Conservation (phyloP, 2,888 invertebrate species). For the Geotrupes spiniger region DNA sequence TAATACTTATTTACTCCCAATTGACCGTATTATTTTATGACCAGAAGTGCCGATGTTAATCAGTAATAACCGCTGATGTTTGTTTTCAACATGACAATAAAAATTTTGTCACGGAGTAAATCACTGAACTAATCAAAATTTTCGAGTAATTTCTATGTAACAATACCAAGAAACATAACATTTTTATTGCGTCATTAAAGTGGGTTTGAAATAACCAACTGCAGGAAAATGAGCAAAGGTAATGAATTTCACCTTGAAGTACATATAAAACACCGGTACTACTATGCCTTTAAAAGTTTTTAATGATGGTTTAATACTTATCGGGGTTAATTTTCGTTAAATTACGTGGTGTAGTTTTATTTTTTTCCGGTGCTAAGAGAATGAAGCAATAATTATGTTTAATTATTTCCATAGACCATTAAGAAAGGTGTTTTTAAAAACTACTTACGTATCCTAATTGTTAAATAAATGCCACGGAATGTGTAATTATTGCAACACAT, state of each 20-base stretch:
- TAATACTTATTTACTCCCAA: too few species aligned
- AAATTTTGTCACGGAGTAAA: too few species aligned
- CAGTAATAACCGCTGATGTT: too few species aligned
- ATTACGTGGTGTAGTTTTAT: conserved; percentile 26
- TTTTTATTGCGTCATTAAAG: conserved; percentile 5
- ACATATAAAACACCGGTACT: background rate
- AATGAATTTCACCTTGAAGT: conserved; percentile 11
- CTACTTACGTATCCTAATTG: conserved; percentile 30
- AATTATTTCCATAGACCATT: conserved; percentile 26
- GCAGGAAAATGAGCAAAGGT: conserved; percentile 4
- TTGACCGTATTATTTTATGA: too few species aligned
- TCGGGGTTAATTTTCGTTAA: conserved; percentile 28
- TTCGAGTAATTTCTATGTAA: too few species aligned
- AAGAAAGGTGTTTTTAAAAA: conserved; percentile 30
- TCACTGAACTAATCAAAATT: too few species aligned
- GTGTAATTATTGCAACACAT: conserved; percentile 18
- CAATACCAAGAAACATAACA: background rate
- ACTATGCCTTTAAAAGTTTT: conserved; percentile 8
- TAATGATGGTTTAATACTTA: conserved; percentile 29
- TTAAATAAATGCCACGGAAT: conserved; percentile 30
- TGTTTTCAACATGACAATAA: too few species aligned
- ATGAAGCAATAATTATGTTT: conserved; percentile 25
- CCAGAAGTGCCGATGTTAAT: too few species aligned
- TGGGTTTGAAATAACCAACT: conserved; percentile 1
- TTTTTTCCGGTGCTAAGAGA: conserved; percentile 28